Percentiles rank a stretch among this genome's conserved stretches.
Conservation (phyloP, 2,113 vertebrate species). For the Anseranas semipalmata region DNA sequence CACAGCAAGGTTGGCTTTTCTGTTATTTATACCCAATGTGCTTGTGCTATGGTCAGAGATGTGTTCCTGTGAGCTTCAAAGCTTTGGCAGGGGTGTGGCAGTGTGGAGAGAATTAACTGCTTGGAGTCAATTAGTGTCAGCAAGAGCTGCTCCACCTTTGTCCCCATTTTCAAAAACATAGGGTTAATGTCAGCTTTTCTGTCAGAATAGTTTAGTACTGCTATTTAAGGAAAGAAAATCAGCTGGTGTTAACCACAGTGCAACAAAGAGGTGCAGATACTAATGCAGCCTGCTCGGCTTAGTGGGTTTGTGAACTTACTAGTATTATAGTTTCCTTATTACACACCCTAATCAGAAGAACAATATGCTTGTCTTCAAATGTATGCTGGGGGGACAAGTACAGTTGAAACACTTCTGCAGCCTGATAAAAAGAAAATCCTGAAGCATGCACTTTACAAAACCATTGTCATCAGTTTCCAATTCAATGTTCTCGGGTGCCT, state of each 20-base stretch:
- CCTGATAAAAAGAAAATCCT: neutral
- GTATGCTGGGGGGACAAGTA: neutral
- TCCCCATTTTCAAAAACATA: neutral
- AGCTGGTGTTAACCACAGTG: neutral
- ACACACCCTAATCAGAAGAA: neutral
- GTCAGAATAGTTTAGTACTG: neutral
- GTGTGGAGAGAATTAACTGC: neutral
- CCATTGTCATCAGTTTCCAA: neutral
- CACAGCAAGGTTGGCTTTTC: neutral
- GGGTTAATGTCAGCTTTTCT: neutral
- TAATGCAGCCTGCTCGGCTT: neutral
- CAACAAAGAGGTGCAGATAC: neutral
- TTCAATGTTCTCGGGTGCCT: neutral
- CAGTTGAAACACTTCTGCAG: neutral
- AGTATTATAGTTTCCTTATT: neutral
- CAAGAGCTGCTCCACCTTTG: neutral
- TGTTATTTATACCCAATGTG: neutral
- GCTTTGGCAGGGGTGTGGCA: neutral
- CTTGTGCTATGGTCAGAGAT: neutral
- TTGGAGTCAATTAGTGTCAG: neutral
- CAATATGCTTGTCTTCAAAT: neutral
- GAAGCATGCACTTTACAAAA: neutral
- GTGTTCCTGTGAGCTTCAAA: neutral
- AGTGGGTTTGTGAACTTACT: neutral
- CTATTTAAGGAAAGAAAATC: neutral